Base-by-base conservation (phyloP, 2,113 vertebrate species). In the Coregonus clupeaformis region DNA sequence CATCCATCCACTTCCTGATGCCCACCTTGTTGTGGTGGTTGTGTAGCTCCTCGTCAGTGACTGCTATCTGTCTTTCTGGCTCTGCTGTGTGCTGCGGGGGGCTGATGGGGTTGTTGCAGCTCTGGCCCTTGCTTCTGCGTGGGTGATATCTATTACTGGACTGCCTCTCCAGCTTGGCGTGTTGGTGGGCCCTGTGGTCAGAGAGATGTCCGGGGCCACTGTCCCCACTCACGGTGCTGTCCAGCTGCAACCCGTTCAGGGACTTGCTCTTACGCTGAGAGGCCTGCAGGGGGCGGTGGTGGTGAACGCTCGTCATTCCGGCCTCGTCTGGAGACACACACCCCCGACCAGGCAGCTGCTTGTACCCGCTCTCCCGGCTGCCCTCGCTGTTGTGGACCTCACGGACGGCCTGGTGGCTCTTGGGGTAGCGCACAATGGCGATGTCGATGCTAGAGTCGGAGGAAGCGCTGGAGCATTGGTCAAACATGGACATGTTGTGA, bases 371-470 rank as follows among this genome's bases (percentile, higher is more conserved):
- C 0, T 80, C 80, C 63, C 94, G 92, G 0, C 73, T 82, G 32
- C 79, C 85, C 4, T 80, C 80, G 5, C 77, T 82, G 20, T 78
- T 69, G 6, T 91, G 90, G 63, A 82, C 45, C 3, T 90, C 79
- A 16, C 57, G 57, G 57, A n/a, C 92, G n/a, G 91, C 84, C 0
- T 93, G 93, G 85, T 94, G 95, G 78, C 89, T 94, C 78, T 95
- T 94, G 0, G 95, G 94, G 79, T 94, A 94, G 79, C 82, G 91
- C 49, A 97, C 93, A 65, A 98, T 98, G 80, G 96, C 96, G 62
- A 98, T 97, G 86, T 98, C 97, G 49, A 98, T 92, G 85, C 96
- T 98, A 81, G 97, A 98, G 76, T 98, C 95, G 0, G 97, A 98
- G 2, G 97, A 96, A 68, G 92, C 96, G 0, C 92, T 92, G 71